A percentile compares a stretch with the other conserved stretches of the same genome.
phyloP scores from a whole-genome alignment of 2,888 invertebrate species.

The Chrysotoxum bicinctum region DNA sequence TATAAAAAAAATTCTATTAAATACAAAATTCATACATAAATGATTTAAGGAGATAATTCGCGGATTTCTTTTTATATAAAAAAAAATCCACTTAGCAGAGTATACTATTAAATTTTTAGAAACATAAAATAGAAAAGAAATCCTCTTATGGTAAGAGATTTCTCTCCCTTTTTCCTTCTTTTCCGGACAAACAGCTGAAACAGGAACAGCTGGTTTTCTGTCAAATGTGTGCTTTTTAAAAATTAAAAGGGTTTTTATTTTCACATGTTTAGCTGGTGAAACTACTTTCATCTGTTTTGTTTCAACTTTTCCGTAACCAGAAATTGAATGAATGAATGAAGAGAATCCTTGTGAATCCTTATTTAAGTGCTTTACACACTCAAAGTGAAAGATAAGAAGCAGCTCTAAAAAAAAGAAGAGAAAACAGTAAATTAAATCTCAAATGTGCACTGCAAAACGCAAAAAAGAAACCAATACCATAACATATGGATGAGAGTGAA shows the following conservation, averaged over 20 bases:
- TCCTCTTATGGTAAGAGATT: conserved; percentile 45
- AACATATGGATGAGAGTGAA: not conserved
- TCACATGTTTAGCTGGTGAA: conserved; percentile 34
- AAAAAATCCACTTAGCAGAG: conserved; percentile 11
- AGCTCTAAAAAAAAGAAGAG: not conserved
- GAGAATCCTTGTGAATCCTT: conserved; percentile 39
- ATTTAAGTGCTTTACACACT: conserved; percentile 63
- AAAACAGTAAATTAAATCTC: conserved; percentile 53
- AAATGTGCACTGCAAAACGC: conserved; percentile 9
- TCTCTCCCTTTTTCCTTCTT: conserved; percentile 10
- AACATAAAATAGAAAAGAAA: conserved; percentile 2
- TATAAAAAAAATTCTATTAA: conserved; percentile 7
- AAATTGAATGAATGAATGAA: conserved; percentile 44
- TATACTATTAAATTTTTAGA: conserved; percentile 20
- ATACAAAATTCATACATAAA: not conserved
- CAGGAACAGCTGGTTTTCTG: conserved; percentile 30
- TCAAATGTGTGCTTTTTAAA: conserved; percentile 65
- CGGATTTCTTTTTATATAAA: not conserved
- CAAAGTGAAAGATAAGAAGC: conserved; percentile 55
- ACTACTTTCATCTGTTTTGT: not conserved
- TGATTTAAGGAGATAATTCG: conserved; percentile 32
- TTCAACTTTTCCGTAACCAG: conserved; percentile 35
- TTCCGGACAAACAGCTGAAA: not conserved
- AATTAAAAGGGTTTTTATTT: conserved; percentile 69
- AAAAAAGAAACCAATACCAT: not conserved